Evolutionary conservation across 2,113 vertebrate species (phyloP), one percentile per base, ranked within the genome.

Genomic region (Coptodon bakossiorum): DNA sequence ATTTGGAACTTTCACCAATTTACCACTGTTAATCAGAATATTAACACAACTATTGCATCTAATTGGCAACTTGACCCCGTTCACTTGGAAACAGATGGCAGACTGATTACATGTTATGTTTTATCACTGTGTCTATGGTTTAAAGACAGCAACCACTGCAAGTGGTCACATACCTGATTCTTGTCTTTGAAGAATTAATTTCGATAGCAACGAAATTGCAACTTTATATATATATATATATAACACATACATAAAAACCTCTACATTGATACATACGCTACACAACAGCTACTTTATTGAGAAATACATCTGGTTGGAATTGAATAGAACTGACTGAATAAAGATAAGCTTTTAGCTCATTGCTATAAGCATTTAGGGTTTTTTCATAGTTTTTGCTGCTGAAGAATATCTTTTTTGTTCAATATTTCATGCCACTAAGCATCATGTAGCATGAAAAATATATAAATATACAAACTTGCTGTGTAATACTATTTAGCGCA

Each of bases 111-210:
- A 16, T 43, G 7, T 71, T 71, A 43, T 43, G 38, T 71, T 71
- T 14, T 24, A 27, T 71, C 0, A 43, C 66, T 43, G 66, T 9
- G 36, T 71, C 1, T 1, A 6, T 16, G 5, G 38, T 10, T 43
- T 71, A 43, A 71, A 71, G 36, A 24, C 63, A 68, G 3, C 34
- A 68, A 40, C 4, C 19, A 68, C 63, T 71, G 5, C 12, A 16
- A 71, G n/a, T 71, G 12, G 36, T 71, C 66, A 0, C 38, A 71
- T 3, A 24, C 38, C 38, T 27, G 38, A 43, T 71, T 24, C 66
- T 43, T 14, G 3, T 71, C 66, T 27, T 71, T 24, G 7, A 24
- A 71, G n/a, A 24, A 71, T 24, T 40, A 12, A 22, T 43, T 43
- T 71, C 3, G 3, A 71, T 0, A 40, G 5, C 66, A 71, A 24